phyloP scores from a whole-genome alignment of 2,113 vertebrate genomes.

The Riparia riparia region DNA sequence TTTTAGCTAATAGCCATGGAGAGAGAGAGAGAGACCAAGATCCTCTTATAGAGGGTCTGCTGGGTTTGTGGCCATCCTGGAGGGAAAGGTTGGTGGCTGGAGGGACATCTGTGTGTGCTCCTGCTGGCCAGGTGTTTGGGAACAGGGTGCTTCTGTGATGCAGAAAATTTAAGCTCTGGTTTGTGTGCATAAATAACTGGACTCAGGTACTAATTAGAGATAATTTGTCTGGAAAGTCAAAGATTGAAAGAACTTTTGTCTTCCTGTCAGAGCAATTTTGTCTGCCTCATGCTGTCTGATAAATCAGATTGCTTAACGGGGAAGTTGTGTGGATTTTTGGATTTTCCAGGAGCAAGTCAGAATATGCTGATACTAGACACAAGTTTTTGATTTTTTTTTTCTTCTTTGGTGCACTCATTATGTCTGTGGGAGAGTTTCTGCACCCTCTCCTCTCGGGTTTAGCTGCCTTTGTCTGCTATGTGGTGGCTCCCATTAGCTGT shows the following conservation, averaged over 20 bases:
- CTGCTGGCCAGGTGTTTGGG: not conserved
- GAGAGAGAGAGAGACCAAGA: not conserved
- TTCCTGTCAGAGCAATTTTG: not conserved
- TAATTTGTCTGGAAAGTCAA: not conserved
- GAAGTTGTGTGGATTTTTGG: not conserved
- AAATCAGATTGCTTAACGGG: not conserved
- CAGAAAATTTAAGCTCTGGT: not conserved
- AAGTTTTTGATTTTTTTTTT: not conserved
- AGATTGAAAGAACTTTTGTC: not conserved
- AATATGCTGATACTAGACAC: not conserved
- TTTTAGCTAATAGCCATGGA: not conserved
- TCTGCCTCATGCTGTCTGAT: not conserved
- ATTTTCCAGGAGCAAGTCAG: not conserved
- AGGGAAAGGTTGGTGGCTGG: not conserved
- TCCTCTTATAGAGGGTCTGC: not conserved
- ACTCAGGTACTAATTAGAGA: constrained; percentile 8
- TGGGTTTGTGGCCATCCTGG: not conserved
- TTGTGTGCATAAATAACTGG: not conserved
- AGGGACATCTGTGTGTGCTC: not conserved
- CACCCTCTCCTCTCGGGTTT: not conserved
- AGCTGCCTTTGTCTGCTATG: not conserved
- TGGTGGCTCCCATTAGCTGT: not conserved
- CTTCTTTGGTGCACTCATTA: not conserved
- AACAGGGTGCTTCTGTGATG: not conserved
- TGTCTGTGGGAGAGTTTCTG: not conserved